These are phyloP conservation scores for Muscicapa striata DNA, from an alignment of 2,797 vertebrate species.

Conservation along the genomic window DNA sequence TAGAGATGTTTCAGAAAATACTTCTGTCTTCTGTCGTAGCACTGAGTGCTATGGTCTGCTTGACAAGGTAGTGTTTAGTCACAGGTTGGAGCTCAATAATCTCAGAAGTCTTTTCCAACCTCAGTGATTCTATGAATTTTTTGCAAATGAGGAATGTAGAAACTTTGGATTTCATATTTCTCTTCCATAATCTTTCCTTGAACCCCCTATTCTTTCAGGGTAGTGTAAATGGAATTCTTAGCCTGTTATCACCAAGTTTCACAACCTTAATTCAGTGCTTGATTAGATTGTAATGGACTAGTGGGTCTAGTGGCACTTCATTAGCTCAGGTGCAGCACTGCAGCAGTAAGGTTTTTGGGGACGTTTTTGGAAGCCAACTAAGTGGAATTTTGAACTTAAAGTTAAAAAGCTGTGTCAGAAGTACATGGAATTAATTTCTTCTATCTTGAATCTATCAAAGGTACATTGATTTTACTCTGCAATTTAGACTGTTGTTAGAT, in stretches of 20 bases:
- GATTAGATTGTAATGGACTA: neutral
- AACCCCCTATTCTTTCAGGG: neutral
- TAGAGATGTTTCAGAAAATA: neutral
- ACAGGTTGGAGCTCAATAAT: neutral
- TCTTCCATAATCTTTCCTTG: rapidly evolving
- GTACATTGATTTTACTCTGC: neutral
- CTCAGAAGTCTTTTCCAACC: neutral
- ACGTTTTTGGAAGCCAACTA: rapidly evolving
- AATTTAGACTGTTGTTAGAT: neutral
- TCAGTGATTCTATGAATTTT: neutral
- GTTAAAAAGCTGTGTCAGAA: neutral
- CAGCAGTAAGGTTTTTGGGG: neutral
- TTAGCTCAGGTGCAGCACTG: neutral
- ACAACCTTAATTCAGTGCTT: neutral
- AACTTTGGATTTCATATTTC: neutral
- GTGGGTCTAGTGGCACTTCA: neutral
- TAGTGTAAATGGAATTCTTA: neutral
- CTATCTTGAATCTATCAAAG: neutral
- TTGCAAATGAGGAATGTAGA: neutral
- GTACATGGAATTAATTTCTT: neutral
- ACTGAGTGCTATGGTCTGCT: neutral
- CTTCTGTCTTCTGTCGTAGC: rapidly evolving
- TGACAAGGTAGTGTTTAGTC: neutral
- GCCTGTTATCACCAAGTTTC: neutral
- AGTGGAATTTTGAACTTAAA: neutral